Evolutionary conservation across 1,140 invertebrate genomes (phyloP), one percentile per base, ranked within the genome.

Genomic region (Zaprionus camerounensis): DNA sequence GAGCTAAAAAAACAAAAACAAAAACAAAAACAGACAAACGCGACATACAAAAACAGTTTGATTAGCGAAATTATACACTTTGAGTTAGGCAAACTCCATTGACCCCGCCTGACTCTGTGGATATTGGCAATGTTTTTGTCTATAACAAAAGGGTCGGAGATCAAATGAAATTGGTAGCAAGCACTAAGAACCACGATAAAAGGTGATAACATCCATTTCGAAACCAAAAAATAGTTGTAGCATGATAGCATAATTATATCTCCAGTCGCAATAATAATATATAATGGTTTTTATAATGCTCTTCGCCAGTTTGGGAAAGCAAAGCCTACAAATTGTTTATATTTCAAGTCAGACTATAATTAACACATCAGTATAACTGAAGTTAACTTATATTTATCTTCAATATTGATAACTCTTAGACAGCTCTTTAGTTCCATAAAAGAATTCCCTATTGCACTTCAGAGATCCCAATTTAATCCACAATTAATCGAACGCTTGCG

Each of bases 21-120:
- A 28, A 64, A 59, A 59, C 24, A 68, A 28, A 1, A n/a, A 46
- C n/a, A 5, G 13, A 34, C 28, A 34, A 58, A 36, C 56, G 20
- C 53, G 34, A 62, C 71, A 62, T 28, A 69, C 71, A 62, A 74
- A 74, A 74, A 69, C 59, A 64, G 68, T 58, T 75, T 55, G 66
- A 70, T 70, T 75, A 75, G 46, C 67, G 4, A 71, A 75, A 75
- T 75, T 75, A 75, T 64, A 74, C 22, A 51, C 58, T 63, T 36
- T 57, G 58, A 36, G 15, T 56, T 69, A 69, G 57, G 15, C 51
- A 57, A 61, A 62, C 64, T 34, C 13, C 71, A 69, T 61, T 74
- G 71, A 74, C 65, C 71, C 28, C 24, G 12, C 44, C 12, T 65
- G 58, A 62, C 66, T 62, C 49, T 51, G 31, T 44, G 34, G 53